Conservation (phyloP, 2,113 vertebrate genomes). For the Chloropsis cyanopogon region DNA sequence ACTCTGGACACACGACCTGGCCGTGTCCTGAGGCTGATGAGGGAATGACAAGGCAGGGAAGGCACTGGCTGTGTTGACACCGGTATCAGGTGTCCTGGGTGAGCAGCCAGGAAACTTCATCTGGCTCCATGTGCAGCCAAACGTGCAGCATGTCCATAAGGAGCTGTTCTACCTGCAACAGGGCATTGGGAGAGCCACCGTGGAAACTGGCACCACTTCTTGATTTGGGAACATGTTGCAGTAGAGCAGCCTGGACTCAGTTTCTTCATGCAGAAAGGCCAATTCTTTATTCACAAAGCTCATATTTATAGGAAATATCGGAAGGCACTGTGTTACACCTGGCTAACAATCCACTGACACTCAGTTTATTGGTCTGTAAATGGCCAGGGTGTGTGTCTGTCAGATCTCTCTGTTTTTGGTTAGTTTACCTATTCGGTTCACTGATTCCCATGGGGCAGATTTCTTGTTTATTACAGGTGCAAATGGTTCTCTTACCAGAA, state of each 20-base stretch:
- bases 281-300: background rate
- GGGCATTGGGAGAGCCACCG: background rate
- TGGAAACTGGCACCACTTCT: background rate
- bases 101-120: background rate
- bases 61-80: background rate
- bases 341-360: background rate
- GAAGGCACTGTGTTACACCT: background rate
- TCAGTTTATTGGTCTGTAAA: background rate
- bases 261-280: background rate
- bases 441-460: background rate
- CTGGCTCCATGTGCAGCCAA: background rate
- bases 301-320: background rate
- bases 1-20: background rate
- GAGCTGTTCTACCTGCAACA: background rate
- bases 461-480: background rate
- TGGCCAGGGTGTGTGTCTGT: background rate
- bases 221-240: background rate
- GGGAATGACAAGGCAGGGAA: background rate
- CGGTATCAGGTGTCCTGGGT: background rate
- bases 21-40: background rate
- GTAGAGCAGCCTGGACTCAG: background rate
- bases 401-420: background rate
- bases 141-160: rapidly evolving
- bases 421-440: background rate
- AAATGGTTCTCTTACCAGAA: background rate